These are phyloP conservation scores for Apantesis nais DNA, from an alignment of 2,888 invertebrate genomes.

Conservation along the genomic window DNA sequence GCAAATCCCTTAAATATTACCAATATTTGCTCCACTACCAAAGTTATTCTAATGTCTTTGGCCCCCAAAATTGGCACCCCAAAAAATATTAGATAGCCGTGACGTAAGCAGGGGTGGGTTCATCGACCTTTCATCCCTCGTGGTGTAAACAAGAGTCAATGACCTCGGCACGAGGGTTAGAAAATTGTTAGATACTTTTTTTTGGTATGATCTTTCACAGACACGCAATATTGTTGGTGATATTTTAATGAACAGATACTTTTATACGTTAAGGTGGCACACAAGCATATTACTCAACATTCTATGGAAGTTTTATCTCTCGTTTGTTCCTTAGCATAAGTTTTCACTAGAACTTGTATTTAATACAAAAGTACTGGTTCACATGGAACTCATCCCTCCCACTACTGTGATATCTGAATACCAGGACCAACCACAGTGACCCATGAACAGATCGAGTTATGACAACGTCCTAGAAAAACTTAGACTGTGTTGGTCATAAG, in stretches of 20 bases:
- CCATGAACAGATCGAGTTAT: too few species aligned
- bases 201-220: slow-evolving; percentile 11
- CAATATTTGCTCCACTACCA: slow-evolving; percentile 12
- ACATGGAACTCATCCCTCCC: too few species aligned
- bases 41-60: slow-evolving; percentile 19
- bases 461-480: too few species aligned
- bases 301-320: not conserved
- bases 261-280: not conserved
- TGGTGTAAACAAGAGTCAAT: slow-evolving; percentile 48
- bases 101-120: slow-evolving; percentile 53
- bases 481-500: too few species aligned
- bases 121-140: slow-evolving; percentile 44
- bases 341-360: too few species aligned
- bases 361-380: too few species aligned
- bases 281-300: not conserved
- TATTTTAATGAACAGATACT: not conserved
- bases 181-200: slow-evolving; percentile 39
- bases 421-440: too few species aligned
- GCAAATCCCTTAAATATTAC: not conserved
- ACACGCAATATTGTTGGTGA: not conserved
- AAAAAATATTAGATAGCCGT: slow-evolving; percentile 42
- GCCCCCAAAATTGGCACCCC: slow-evolving; percentile 39
- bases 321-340: not conserved
- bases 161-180: slow-evolving; percentile 51
- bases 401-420: too few species aligned